Evolutionary conservation across 2,888 invertebrate genomes (phyloP).

Genomic region (Cheilosia variabilis): DNA sequence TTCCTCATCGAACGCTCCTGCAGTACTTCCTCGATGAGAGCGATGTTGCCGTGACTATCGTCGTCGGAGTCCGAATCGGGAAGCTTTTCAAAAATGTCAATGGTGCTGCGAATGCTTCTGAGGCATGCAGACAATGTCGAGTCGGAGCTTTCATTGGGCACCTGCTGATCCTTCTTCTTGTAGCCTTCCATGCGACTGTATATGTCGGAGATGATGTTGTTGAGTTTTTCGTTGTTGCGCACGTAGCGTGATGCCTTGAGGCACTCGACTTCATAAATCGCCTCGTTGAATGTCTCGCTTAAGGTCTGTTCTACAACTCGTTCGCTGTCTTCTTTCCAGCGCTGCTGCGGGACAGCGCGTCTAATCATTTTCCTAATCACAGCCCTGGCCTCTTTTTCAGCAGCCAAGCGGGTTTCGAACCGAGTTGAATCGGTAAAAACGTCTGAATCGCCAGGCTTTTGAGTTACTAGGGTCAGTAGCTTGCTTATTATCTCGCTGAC

Average conservation of each 20-base stretch:
- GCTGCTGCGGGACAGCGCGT: constrained; percentile 78
- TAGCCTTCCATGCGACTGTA: constrained; percentile 34
- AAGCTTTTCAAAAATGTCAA: constrained; percentile 48
- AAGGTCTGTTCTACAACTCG: constrained; percentile 77
- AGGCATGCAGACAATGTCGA: not conserved
- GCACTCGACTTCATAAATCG: constrained; percentile 73
- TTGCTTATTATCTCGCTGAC: constrained; percentile 44
- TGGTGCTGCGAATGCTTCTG: constrained; percentile 24
- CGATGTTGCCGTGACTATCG: not conserved
- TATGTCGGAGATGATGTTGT: constrained; percentile 37
- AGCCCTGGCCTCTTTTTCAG: constrained; percentile 77
- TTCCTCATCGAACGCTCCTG: not conserved
- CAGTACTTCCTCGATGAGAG: not conserved
- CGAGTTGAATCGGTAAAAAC: constrained; percentile 37
- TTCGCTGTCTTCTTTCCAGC: constrained; percentile 79
- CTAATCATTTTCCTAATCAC: constrained; percentile 80
- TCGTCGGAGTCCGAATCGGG: not conserved
- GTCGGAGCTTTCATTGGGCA: not conserved
- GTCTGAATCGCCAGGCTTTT: not conserved
- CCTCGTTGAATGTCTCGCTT: constrained; percentile 77
- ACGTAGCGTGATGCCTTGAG: constrained; percentile 44
- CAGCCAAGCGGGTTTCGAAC: not conserved
- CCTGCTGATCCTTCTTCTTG: not conserved
- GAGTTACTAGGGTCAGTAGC: not conserved
- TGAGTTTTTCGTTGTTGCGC: constrained; percentile 32